These are phyloP conservation scores for Tetraodon nigroviridis DNA, from an alignment of 2,113 vertebrate species.

Conservation along the genomic window DNA sequence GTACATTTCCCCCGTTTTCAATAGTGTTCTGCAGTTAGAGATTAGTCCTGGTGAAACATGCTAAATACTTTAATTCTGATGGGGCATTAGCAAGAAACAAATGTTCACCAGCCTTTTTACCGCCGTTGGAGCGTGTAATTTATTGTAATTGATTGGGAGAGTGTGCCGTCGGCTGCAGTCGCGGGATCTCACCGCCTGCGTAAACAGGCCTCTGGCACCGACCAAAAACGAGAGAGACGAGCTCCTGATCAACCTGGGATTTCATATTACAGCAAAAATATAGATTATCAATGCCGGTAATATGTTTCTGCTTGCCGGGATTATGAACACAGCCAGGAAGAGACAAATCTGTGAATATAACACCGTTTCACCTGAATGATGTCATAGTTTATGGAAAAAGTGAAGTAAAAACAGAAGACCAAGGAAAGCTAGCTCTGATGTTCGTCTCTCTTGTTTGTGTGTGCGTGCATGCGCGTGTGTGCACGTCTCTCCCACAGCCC, in stretches of 20 bases:
- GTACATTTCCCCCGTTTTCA: slow-evolving; percentile 12
- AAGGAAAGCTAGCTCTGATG: slow-evolving; percentile 14
- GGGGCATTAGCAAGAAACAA: slow-evolving; percentile 44
- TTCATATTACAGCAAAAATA: not conserved
- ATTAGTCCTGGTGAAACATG: slow-evolving; percentile 27
- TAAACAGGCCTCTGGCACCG: not conserved
- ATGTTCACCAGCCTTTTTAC: slow-evolving; percentile 17
- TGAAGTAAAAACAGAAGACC: slow-evolving; percentile 8
- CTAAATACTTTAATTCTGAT: slow-evolving; percentile 52
- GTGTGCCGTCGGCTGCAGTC: not conserved
- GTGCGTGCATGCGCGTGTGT: slow-evolving; percentile 2
- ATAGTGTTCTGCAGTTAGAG: slow-evolving; percentile 21
- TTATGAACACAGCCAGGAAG: not conserved
- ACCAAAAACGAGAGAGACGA: not conserved
- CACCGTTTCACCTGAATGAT: not conserved
- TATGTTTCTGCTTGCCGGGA: not conserved
- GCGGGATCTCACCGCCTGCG: slow-evolving; percentile 8
- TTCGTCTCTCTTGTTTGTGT: slow-evolving; percentile 18
- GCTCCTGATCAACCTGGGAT: slow-evolving; percentile 5
- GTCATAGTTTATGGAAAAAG: not conserved
- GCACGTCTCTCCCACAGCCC: slow-evolving; percentile 33
- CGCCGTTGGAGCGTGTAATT: slow-evolving; percentile 23
- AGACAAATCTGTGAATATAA: not conserved
- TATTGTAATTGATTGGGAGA: slow-evolving; percentile 30
- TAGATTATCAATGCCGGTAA: not conserved